These are phyloP conservation scores for Physocephala rufipes DNA, from an alignment of 2,888 invertebrate genomes.

Conservation along the genomic window DNA sequence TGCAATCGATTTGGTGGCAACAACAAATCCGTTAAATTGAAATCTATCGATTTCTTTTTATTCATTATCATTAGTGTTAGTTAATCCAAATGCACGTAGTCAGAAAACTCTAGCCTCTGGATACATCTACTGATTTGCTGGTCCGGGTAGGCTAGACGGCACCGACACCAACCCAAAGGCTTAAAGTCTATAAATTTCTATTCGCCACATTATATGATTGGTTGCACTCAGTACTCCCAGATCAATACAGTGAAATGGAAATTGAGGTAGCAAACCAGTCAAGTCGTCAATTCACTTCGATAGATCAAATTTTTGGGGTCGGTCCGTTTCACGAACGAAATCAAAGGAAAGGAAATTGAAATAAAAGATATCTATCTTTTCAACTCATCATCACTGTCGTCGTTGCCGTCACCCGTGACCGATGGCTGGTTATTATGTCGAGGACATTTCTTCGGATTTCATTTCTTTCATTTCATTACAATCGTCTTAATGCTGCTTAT, in stretches of 20 bases:
- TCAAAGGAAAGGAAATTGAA: no score
- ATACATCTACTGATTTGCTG: not conserved
- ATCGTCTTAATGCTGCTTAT: conserved; percentile 49
- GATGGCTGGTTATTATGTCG: conserved; percentile 28
- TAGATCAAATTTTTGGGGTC: no score
- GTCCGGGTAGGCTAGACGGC: no score
- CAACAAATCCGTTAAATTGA: conserved; percentile 16
- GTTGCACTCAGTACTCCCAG: conserved; percentile 22
- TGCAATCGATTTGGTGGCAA: not conserved
- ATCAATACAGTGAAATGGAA: conserved; percentile 46
- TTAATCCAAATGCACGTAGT: not conserved
- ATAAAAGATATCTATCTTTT: conserved; percentile 1
- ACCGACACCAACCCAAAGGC: not conserved
- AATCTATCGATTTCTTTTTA: not conserved
- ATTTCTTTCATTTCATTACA: conserved; percentile 35
- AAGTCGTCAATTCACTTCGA: no score
- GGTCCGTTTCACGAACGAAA: no score
- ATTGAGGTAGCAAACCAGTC: conserved; percentile 27
- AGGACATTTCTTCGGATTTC: conserved; percentile 38
- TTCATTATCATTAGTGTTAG: conserved; percentile 25
- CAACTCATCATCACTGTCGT: conserved; percentile 41
- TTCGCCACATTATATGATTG: conserved; percentile 9
- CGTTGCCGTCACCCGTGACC: conserved; percentile 39
- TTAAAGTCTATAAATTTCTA: conserved; percentile 5
- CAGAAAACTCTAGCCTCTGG: not conserved